Conservation (phyloP, 2,888 invertebrate genomes). For the Therioaphis trifolii region DNA sequence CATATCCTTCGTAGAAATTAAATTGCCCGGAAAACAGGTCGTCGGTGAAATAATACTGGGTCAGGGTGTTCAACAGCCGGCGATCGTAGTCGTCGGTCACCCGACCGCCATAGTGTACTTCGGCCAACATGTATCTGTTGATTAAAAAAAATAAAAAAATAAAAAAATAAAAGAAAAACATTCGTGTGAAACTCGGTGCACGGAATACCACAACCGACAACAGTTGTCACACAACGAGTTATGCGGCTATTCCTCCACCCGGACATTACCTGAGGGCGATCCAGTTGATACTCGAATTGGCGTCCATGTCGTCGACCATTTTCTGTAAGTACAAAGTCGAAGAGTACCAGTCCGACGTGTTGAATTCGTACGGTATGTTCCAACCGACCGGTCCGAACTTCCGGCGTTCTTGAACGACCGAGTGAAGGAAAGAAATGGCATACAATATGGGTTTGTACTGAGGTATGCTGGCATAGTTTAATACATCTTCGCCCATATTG, state of each 20-base stretch:
- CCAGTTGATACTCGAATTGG: slow-evolving; percentile 76
- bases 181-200: too few relatives aligned
- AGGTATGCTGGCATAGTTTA: slow-evolving; percentile 89
- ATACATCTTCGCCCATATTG: slow-evolving; percentile 86
- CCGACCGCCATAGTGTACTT: slow-evolving; percentile 86
- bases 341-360: slow-evolving; percentile 95
- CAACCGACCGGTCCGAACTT: slow-evolving; percentile 97
- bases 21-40: slow-evolving; percentile 86
- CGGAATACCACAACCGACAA: too few relatives aligned
- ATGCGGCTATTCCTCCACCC: too few relatives aligned
- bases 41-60: slow-evolving; percentile 92
- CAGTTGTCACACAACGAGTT: too few relatives aligned
- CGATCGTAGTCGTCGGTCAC: slow-evolving; percentile 98
- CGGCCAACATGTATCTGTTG: slow-evolving; percentile 97
- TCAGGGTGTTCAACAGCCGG: slow-evolving; percentile 89
- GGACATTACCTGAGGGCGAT: slow-evolving; percentile 70
- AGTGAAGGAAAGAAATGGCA: slow-evolving; percentile 93
- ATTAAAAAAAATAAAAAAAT: too few relatives aligned
- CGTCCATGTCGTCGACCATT: slow-evolving; percentile 95
- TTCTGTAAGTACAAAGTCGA: slow-evolving; percentile 96
- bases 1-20: slow-evolving; percentile 93
- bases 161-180: too few relatives aligned
- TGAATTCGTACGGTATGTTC: slow-evolving; percentile 97
- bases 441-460: slow-evolving; percentile 96
- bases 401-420: slow-evolving; percentile 92